Evolutionary conservation across 2,113 vertebrate genomes (phyloP).

Genomic region (Xenus cinereus): DNA sequence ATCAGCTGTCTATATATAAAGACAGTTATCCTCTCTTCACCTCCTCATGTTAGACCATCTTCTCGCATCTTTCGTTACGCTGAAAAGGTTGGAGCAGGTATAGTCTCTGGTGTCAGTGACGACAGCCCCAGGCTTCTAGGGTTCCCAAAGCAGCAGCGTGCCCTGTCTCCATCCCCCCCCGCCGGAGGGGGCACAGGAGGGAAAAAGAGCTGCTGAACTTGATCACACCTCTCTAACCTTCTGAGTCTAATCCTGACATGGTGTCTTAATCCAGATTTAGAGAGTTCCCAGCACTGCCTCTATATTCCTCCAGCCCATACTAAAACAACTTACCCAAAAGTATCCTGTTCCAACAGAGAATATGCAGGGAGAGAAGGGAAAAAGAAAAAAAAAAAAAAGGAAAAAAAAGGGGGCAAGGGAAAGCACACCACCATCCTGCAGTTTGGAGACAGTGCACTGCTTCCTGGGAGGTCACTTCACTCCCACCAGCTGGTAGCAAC

Average conservation of each 20-base stretch:
- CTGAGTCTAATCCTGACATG: background rate
- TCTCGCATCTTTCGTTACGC: background rate
- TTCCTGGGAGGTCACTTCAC: background rate
- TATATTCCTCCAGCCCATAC: background rate
- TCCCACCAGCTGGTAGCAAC: background rate
- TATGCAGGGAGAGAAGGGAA: background rate
- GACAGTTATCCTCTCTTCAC: conserved; percentile 25
- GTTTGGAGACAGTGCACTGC: background rate
- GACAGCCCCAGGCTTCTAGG: background rate
- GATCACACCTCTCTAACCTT: background rate
- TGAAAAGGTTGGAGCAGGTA: background rate
- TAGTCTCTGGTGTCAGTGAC: background rate
- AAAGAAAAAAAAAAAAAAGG: too few relatives aligned
- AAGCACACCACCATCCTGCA: background rate
- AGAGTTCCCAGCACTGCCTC: background rate
- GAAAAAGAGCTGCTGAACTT: background rate
- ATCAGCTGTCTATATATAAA: background rate
- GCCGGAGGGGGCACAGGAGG: rapidly evolving
- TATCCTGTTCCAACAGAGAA: background rate
- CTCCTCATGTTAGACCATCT: background rate
- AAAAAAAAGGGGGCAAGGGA: rapidly evolving
- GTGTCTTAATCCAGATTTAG: background rate
- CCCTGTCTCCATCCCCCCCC: background rate
- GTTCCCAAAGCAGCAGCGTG: background rate
- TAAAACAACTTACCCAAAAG: background rate